A percentile compares a stretch with the other conserved stretches of the same genome.
Conservation (phyloP, 2,113 vertebrate genomes). For the Micronycteris hirsuta region DNA sequence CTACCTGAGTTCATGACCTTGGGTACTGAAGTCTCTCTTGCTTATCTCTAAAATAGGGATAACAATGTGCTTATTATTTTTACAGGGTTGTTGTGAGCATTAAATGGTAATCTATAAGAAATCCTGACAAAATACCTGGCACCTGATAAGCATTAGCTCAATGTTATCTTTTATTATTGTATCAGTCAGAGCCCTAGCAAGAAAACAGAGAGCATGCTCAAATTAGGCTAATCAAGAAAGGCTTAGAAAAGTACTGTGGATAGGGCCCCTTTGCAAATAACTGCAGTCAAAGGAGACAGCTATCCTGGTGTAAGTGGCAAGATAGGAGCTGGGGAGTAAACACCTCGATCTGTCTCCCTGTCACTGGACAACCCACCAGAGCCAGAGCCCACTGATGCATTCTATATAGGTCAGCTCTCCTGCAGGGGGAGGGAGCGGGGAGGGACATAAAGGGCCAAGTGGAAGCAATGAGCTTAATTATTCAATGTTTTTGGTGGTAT, state of each 20-base stretch:
- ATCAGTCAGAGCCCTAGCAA: neutral
- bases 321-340: neutral
- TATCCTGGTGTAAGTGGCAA: neutral
- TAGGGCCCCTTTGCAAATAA: neutral
- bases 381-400: neutral
- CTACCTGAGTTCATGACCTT: neutral
- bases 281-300: neutral
- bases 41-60: neutral
- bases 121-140: neutral
- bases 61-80: neutral
- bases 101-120: neutral
- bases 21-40: neutral
- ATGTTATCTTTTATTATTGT: neutral
- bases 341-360: neutral
- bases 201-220: neutral
- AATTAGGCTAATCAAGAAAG: neutral
- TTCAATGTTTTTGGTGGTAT: neutral
- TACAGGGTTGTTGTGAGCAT: neutral
- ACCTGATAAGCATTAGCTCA: neutral
- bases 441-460: too few species aligned
- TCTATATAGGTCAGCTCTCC: neutral
- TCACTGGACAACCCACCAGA: neutral
- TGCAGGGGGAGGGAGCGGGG: neutral
- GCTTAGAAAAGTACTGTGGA: neutral
- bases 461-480: neutral